Evolutionary conservation across 2,113 vertebrate genomes (phyloP).

Genomic region (Solea solea): DNA sequence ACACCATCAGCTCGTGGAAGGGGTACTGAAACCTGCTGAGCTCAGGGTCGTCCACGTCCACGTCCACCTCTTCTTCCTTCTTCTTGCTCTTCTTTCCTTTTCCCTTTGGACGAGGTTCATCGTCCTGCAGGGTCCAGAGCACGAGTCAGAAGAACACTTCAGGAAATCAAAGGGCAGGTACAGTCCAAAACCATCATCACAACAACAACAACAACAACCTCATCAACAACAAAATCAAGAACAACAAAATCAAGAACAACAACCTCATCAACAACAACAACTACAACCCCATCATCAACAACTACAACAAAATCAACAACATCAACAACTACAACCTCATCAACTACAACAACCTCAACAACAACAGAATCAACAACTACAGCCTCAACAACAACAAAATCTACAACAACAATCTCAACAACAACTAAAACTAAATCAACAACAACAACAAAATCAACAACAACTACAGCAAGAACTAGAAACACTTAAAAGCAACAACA

Average conservation of each 20-base stretch:
- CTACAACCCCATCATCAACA: neutral
- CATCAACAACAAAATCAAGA: too few species aligned
- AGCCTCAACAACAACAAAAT: neutral
- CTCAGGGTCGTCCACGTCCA: slow-evolving; percentile 93
- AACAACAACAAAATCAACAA: too few species aligned
- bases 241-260: too few species aligned
- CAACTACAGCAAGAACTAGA: too few species aligned
- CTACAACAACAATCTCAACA: neutral
- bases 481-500: too few species aligned
- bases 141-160: neutral
- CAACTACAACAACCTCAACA: too few species aligned
- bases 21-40: slow-evolving; percentile 93
- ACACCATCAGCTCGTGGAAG: slow-evolving; percentile 96
- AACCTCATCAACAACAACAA: too few species aligned
- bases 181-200: neutral
- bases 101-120: slow-evolving; percentile 90
- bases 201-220: neutral
- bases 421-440: too few species aligned
- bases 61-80: slow-evolving; percentile 93
- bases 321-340: too few species aligned
- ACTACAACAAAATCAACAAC: neutral
- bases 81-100: slow-evolving; percentile 90
- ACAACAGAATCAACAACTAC: too few species aligned
- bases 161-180: neutral
- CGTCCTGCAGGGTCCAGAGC: slow-evolving; percentile 81